These are phyloP conservation scores for Noctua janthina DNA, from an alignment of 2,888 invertebrate species.

Conservation along the genomic window DNA sequence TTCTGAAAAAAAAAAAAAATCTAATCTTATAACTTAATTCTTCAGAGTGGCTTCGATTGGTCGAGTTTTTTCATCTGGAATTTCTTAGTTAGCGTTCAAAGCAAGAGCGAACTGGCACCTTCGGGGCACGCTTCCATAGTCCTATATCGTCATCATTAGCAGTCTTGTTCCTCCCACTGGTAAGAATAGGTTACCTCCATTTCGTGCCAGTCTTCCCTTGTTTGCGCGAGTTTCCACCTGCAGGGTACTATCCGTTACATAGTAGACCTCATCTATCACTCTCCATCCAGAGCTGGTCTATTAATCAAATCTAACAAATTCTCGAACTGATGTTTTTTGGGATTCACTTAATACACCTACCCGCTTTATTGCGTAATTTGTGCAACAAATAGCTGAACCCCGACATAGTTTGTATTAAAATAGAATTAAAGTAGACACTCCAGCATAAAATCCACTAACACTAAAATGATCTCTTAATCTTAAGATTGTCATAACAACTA, in stretches of 20 bases:
- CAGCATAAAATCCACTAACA: conserved; percentile 1
- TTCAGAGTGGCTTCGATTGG: background rate
- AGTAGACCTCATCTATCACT: background rate
- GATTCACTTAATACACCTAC: background rate
- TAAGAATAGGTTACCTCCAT: background rate
- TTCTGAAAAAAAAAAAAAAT: background rate
- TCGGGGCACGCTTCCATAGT: background rate
- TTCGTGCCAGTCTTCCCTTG: background rate
- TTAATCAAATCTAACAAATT: background rate
- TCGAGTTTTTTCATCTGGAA: background rate
- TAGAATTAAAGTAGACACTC: background rate
- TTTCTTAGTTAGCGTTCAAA: background rate
- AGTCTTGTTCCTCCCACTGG: background rate
- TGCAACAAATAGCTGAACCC: background rate
- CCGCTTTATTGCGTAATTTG: background rate
- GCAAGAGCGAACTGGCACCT: background rate
- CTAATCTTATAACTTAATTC: background rate
- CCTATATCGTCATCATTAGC: background rate
- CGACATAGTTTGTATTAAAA: background rate
- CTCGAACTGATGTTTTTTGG: background rate
- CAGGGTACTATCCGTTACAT: background rate
- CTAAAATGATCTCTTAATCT: background rate
- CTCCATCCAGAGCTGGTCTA: background rate
- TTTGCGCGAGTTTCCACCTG: background rate
- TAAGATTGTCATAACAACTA: background rate